Percentiles rank a stretch among this genome's conserved stretches.
These are phyloP conservation scores for Triplophysa yarkandensis DNA, from an alignment of 2,797 vertebrate genomes.

Conservation along the genomic window DNA sequence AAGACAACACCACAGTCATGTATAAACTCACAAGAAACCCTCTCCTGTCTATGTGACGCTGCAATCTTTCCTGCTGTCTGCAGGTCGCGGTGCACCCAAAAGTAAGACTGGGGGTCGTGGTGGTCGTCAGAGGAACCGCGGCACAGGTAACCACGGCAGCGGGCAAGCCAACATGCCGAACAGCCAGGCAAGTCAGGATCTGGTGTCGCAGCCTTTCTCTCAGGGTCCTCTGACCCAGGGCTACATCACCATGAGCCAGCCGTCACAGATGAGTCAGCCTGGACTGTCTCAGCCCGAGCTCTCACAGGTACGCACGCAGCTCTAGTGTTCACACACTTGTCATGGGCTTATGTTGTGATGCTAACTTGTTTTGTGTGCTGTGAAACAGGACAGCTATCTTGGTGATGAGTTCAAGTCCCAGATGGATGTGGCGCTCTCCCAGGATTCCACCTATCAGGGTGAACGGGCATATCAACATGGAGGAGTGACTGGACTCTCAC, in stretches of 20 bases:
- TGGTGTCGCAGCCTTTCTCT: conserved; percentile 95
- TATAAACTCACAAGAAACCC: too few species aligned
- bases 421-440: conserved; percentile 97
- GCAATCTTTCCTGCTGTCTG: neutral
- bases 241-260: conserved; percentile 98
- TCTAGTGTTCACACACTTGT: too few species aligned
- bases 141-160: conserved; percentile 82
- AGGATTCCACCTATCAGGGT: conserved; percentile 99
- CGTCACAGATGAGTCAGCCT: conserved; percentile 98
- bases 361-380: conserved; percentile 29
- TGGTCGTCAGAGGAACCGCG: conserved; percentile 89
- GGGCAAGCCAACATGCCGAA: conserved; percentile 85
- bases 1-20: conserved; percentile 23
- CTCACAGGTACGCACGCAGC: conserved; percentile 85
- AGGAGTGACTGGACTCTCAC: conserved; percentile 98
- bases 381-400: conserved; percentile 94
- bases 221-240: conserved; percentile 98
- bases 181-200: conserved; percentile 94
- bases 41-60: too few species aligned
- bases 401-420: conserved; percentile 99
- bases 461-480: conserved; percentile 99
- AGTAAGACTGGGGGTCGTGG: conserved; percentile 89
- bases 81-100: conserved; percentile 92
- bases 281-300: conserved; percentile 97
- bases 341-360: neutral